These are phyloP conservation scores for Acipenser transmontanus DNA, from an alignment of 2,797 vertebrate genomes.

Conservation along the genomic window DNA sequence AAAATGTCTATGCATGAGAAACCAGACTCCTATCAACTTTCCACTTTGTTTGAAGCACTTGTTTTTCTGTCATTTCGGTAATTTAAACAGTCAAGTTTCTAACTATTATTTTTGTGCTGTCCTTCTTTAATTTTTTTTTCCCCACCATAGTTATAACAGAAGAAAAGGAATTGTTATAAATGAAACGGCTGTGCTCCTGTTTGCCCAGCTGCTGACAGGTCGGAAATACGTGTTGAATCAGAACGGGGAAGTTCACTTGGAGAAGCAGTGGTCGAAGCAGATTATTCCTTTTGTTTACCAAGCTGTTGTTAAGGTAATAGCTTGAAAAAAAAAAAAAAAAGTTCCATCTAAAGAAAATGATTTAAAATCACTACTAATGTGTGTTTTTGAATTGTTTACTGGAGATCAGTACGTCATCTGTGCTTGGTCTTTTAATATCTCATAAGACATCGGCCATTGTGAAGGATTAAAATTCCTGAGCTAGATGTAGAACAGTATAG, in stretches of 20 bases:
- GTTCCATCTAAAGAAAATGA: neutral
- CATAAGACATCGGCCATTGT: no score
- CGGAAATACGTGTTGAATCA: constrained; percentile 78
- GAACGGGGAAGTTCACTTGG: constrained; percentile 77
- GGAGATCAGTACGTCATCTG: no score
- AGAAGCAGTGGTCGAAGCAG: constrained; percentile 96
- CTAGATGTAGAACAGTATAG: no score
- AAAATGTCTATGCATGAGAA: no score
- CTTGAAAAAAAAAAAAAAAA: neutral
- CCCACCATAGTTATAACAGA: constrained; percentile 65
- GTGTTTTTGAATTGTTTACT: no score
- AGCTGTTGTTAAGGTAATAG: constrained; percentile 80
- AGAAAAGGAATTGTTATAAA: constrained; percentile 89
- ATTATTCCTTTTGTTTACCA: constrained; percentile 83
- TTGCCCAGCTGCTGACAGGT: constrained; percentile 83
- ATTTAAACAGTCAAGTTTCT: no score
- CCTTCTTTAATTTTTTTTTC: constrained; percentile 20
- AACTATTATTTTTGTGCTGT: neutral
- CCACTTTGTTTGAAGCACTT: no score
- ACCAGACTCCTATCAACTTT: no score
- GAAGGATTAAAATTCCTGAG: no score
- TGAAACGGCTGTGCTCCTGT: constrained; percentile 73
- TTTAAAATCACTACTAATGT: no score
- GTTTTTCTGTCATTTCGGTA: no score
- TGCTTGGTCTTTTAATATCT: no score